A percentile compares a stretch with the other conserved stretches of the same genome.
Evolutionary conservation across 2,113 vertebrate species (phyloP).

Genomic region (Ciconia stormi): DNA sequence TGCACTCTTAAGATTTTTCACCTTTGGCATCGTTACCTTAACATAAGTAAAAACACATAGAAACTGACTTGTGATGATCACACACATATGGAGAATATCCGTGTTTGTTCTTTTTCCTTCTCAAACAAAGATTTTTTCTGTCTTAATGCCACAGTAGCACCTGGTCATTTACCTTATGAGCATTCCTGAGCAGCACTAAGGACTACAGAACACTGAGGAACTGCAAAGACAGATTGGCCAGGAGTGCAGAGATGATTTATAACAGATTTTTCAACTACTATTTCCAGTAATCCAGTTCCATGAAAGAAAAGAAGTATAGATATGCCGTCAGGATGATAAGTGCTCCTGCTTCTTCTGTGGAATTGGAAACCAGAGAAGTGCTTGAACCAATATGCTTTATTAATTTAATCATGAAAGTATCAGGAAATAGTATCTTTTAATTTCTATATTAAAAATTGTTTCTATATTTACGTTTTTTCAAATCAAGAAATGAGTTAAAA

Average conservation of each 20-base stretch:
- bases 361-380: not conserved
- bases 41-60: not conserved
- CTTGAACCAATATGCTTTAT: not conserved
- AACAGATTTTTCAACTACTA: not conserved
- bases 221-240: not conserved
- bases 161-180: not conserved
- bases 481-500: not conserved
- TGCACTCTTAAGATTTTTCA: not conserved
- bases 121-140: not conserved
- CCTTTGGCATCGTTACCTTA: not conserved
- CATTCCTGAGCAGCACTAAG: not conserved
- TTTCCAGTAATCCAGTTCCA: not conserved
- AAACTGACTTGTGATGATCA: not conserved
- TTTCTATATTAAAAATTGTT: not conserved
- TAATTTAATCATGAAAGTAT: not conserved
- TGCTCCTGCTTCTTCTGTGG: not conserved
- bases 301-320: not conserved
- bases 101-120: not conserved
- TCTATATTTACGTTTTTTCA: not conserved
- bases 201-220: not conserved
- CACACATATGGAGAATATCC: not conserved
- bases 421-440: not conserved
- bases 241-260: not conserved
- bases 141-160: not conserved
- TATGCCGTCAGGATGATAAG: not conserved